Evolutionary conservation across 2,113 vertebrate species (phyloP).

Genomic region (Octodon degus): DNA sequence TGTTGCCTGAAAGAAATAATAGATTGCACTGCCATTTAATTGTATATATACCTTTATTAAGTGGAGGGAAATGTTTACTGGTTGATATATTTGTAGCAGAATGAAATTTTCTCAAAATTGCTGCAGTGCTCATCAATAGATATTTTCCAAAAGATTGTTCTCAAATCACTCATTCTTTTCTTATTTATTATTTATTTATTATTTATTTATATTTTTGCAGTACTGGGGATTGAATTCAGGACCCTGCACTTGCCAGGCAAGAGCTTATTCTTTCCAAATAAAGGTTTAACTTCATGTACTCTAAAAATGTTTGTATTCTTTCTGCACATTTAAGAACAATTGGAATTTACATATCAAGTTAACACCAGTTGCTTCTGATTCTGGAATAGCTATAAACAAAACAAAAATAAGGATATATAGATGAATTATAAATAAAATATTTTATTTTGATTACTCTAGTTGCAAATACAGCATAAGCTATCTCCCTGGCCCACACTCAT

Average conservation of each 20-base stretch:
- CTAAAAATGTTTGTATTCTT: constrained; percentile 71
- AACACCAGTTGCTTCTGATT: too few species aligned
- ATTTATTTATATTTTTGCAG: too few species aligned
- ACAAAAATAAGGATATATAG: not conserved
- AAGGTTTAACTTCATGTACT: constrained; percentile 86
- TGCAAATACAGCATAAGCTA: not conserved
- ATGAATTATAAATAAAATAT: not conserved
- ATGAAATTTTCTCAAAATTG: not conserved
- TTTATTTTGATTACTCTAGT: not conserved
- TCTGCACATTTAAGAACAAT: not conserved
- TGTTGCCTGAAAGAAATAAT: not conserved
- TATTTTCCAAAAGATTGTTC: not conserved
- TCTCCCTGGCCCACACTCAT: not conserved
- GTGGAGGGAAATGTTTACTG: not conserved
- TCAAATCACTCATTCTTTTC: not conserved
- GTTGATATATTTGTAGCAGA: not conserved
- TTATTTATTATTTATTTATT: too few species aligned
- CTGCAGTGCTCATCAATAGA: not conserved
- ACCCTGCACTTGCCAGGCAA: too few species aligned
- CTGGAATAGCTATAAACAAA: not conserved
- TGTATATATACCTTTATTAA: not conserved
- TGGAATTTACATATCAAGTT: not conserved
- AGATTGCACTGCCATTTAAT: not conserved
- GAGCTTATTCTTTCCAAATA: constrained; percentile 78
- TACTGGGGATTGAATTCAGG: too few species aligned